Base-by-base conservation (phyloP, 1,140 invertebrate genomes). In the Carposina sasakii region DNA sequence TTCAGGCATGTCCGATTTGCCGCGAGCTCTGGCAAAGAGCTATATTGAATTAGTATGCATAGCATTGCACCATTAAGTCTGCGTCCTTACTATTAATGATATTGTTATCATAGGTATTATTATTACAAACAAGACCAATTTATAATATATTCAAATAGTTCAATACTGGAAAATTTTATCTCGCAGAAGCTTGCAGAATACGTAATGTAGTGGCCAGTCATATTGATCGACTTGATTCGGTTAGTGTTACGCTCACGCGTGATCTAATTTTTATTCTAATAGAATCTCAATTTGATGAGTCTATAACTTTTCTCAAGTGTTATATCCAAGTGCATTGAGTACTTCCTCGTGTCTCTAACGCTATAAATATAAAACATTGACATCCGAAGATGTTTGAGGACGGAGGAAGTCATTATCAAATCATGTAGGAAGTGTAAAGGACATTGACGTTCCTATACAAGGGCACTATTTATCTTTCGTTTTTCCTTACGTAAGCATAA, bases 41-140 rank as follows among this genome's bases (percentile, higher is more conserved):
- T 66, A 46, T 49, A 54, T 53, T 53, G 54, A 67, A 79, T 83
- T 78, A 81, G 77, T 83, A 83, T 83, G 76, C 79, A 74, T 72
- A 68, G 68, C 71, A 71, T 71, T 67, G 63, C 65, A 69, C 65
- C 70, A 81, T 78, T 76, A 77, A 71, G 69, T 71, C 70, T 70
- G 69, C 70, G 76, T 81, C 81, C 77, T 81, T 81, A 81, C 73
- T 81, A 81, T 78, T 81, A 81, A 84, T 81, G 70, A 76, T 78
- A 78, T 78, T 72, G 74, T 84, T 81, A 81, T 84, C 77, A 81
- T 74, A 78, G 62, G 65, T 76, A 79, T 82, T 77, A 73, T 77
- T 74, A 77, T 71, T 67, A 75, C 68, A 71, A 79, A 81, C 67
- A 67, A 67, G 57, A 71, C 60, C 51, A 73, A 76, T 75, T n/a